A percentile compares a stretch with the other conserved stretches of the same genome.
These are phyloP conservation scores for Pipra filicauda DNA, from an alignment of 2,113 vertebrate species.

Conservation along the genomic window DNA sequence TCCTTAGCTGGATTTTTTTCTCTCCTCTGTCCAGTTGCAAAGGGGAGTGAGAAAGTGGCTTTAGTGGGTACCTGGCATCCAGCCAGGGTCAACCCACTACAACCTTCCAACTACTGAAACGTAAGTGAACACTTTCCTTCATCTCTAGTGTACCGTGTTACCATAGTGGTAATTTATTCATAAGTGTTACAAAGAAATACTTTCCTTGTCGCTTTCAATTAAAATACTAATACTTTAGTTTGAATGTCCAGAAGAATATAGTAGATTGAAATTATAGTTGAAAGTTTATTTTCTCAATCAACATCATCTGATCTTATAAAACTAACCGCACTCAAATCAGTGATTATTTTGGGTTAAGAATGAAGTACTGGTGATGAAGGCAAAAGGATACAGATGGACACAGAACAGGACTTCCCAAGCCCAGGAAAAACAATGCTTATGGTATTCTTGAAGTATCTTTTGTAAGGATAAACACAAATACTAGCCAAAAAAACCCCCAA, in stretches of 20 bases:
- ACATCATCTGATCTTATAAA: not conserved
- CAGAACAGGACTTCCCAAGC: not conserved
- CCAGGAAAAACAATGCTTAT: not conserved
- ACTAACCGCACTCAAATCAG: not conserved
- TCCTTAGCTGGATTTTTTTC: too few relatives aligned
- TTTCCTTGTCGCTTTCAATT: slow-evolving; percentile 20
- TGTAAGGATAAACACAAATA: not conserved
- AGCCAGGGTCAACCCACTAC: too few relatives aligned
- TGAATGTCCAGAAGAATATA: slow-evolving; percentile 7
- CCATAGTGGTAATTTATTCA: slow-evolving; percentile 20
- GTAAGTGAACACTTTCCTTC: slow-evolving; percentile 15
- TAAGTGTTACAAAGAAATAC: slow-evolving; percentile 19
- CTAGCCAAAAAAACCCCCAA: not conserved
- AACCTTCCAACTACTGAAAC: slow-evolving; percentile 43
- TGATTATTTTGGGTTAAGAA: not conserved
- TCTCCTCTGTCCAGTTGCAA: too few relatives aligned
- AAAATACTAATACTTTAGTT: slow-evolving; percentile 22
- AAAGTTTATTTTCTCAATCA: slow-evolving; percentile 68
- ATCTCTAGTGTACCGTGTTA: not conserved
- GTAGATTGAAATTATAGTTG: slow-evolving; percentile 1
- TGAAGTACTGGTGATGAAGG: not conserved
- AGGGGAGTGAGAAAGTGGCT: too few relatives aligned
- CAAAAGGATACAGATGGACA: not conserved
- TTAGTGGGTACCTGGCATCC: too few relatives aligned
- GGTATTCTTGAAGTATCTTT: not conserved